Percentiles rank a stretch among this genome's conserved stretches.
Conservation (phyloP, 1,140 invertebrate species). For the Pseudobourletiella spinata region DNA sequence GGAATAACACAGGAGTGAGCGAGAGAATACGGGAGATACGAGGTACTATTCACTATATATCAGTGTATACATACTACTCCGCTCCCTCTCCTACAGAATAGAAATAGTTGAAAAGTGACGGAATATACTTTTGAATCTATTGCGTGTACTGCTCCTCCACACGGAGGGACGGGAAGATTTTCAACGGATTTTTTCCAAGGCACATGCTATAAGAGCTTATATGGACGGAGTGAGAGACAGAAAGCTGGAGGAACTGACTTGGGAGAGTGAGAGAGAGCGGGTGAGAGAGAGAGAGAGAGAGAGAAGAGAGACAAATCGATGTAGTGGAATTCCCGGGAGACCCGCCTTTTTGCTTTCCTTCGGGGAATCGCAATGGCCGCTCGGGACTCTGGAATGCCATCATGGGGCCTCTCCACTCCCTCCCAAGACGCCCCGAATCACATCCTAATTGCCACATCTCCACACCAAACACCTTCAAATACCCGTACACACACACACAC, state of each 20-base stretch:
- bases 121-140: no score
- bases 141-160: neutral
- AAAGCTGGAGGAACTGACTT: neutral
- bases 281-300: slow-evolving; percentile 9
- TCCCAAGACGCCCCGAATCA: slow-evolving; percentile 29
- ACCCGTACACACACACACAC: slow-evolving; percentile 6
- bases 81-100: no score
- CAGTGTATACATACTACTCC: no score
- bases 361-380: slow-evolving; percentile 37
- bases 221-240: no score
- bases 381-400: slow-evolving; percentile 36
- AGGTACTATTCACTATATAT: no score
- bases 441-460: slow-evolving; percentile 31
- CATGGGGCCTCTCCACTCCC: slow-evolving; percentile 31
- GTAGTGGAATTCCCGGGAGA: slow-evolving; percentile 35
- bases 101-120: no score
- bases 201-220: no score
- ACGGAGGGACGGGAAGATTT: neutral
- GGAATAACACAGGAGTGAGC: no score
- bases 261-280: neutral
- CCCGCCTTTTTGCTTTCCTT: slow-evolving; percentile 36
- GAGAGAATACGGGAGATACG: no score
- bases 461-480: slow-evolving; percentile 13
- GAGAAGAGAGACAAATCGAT: slow-evolving; percentile 36
- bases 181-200: no score